Conservation (phyloP, 2,888 invertebrate genomes). For the Molanna angustata region DNA sequence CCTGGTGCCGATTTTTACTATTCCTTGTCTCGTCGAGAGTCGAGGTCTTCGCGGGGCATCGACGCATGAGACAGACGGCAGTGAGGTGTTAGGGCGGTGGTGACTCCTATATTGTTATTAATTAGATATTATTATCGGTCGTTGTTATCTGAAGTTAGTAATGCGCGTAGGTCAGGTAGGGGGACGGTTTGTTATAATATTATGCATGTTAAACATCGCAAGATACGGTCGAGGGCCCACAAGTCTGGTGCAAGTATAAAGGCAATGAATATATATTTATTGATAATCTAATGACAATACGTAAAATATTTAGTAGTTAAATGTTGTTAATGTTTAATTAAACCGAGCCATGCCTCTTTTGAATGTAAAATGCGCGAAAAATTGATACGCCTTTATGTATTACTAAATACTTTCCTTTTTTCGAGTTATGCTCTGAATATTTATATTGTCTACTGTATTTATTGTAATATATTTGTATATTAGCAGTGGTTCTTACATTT, state of each 20-base stretch:
- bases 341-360: slow-evolving; percentile 23
- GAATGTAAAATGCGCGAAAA: too few species aligned
- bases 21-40: slow-evolving; percentile 11
- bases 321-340: slow-evolving; percentile 18
- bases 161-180: too few species aligned
- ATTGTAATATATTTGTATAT: too few species aligned
- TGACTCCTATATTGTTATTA: too few species aligned
- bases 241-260: slow-evolving; percentile 13
- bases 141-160: too few species aligned
- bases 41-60: slow-evolving; percentile 12
- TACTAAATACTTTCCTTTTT: slow-evolving; percentile 16
- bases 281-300: slow-evolving; percentile 29
- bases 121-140: too few species aligned
- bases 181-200: too few species aligned
- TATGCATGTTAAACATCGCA: neutral
- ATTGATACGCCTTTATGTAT: slow-evolving; percentile 3
- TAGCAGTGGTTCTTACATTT: too few species aligned
- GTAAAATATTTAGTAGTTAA: slow-evolving; percentile 20
- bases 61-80: slow-evolving; percentile 11
- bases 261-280: slow-evolving; percentile 23
- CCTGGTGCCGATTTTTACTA: slow-evolving; percentile 9
- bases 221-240: slow-evolving; percentile 14
- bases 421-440: too few species aligned
- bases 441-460: too few species aligned
- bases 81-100: slow-evolving; percentile 14